phyloP scores from a whole-genome alignment of 35 echinoderm and acorn worm species.

The Apostichopus japonicus region DNA sequence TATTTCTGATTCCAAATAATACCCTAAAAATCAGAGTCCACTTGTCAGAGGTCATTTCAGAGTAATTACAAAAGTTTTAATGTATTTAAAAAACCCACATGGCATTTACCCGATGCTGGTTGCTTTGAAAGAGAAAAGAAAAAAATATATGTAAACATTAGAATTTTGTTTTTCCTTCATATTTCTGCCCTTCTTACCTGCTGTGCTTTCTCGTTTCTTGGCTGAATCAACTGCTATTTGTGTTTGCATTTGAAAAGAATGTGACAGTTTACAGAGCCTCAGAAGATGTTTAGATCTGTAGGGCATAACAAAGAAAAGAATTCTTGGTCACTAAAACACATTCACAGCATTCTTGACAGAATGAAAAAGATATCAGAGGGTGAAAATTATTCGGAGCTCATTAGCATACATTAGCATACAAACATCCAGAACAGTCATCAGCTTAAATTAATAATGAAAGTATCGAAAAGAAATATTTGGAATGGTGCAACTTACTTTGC shows the following conservation, averaged over 20 bases:
- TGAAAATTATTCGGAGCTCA: too few relatives aligned
- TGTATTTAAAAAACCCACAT: too few relatives aligned
- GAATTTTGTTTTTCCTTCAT: too few relatives aligned
- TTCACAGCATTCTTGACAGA: not conserved
- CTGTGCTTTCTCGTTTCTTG: conserved; percentile 82
- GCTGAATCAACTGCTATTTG: conserved; percentile 82
- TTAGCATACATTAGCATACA: too few relatives aligned
- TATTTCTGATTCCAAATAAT: too few relatives aligned
- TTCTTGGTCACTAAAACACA: not conserved
- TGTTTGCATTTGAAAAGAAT: conserved; percentile 97
- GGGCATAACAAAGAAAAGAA: not conserved
- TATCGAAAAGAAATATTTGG: not conserved
- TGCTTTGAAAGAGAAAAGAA: not conserved
- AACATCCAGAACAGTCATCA: too few relatives aligned
- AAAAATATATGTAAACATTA: not conserved
- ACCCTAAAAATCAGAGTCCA: too few relatives aligned
- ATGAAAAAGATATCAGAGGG: too few relatives aligned
- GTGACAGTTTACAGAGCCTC: conserved; percentile 90
- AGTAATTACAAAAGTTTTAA: too few relatives aligned
- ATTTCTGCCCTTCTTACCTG: conserved; percentile 55
- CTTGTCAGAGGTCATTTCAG: too few relatives aligned
- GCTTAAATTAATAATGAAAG: too few relatives aligned
- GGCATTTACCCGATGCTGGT: too few relatives aligned
- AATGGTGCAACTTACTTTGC: conserved; percentile 76
- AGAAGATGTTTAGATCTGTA: conserved; percentile 91